Base-by-base conservation (phyloP, 2,888 invertebrate genomes). In the Philereme vetulata region DNA sequence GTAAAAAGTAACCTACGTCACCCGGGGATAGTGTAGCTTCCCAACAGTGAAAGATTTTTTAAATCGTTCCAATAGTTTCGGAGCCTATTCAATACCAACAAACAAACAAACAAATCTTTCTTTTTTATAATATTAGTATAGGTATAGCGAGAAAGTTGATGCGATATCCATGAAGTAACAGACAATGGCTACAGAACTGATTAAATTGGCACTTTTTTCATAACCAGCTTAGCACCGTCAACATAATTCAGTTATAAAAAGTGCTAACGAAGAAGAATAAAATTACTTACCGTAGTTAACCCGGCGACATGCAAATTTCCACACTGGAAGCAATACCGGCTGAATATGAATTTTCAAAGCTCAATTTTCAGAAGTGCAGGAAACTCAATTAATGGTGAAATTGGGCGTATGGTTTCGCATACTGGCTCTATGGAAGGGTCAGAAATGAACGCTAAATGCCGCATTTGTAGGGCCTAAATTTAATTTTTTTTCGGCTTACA, bases 371-470 rank as follows among this genome's bases (percentile, higher is more conserved):
- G 74, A 65, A 76, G 77, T 76, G 76, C 76, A 70, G 69, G 74
- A 77, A 81, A 82, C 75, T 76, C 78, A 78, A 81, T 83, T 81
- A 77, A 71, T 66, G 72, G 60, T 64, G 36, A 72, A 77, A 76
- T 77, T 73, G 73, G 71, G 60, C 64, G 64, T 61, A 43, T 56
- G 55, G 65, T 65, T 62, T 38, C 60, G 66, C 62, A 63, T 60
- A 66, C 65, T 53, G 59, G 38, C 56, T 21, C 21, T 36, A 36
- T 5, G 35, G 5, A 6, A 36, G 5, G 35, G 35, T 36, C 35
- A 6, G 7, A 1, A 36, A 36, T 36, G 3, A 3, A 36, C 7
- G 1, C 35, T 36, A 7, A 7, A 36, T 3, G 35, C 35, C 7
- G 35, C 35, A 2, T 21, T 21, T 21, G 21, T 21, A 1, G 21